Conservation (phyloP, 2,797 vertebrate species). For the Periophthalmus magnuspinnatus region DNA sequence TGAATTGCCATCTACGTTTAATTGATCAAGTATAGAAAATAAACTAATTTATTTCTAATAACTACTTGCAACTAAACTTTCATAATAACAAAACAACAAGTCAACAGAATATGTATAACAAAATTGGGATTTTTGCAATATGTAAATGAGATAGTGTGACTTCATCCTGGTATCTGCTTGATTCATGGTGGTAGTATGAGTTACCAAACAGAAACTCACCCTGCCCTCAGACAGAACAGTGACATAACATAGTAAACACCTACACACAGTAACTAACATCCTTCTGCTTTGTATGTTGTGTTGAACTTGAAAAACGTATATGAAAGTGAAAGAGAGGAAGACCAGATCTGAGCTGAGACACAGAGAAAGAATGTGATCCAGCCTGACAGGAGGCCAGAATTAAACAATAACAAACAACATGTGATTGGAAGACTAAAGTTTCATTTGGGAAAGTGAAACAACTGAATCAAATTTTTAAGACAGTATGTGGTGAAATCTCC, state of each 20-base stretch:
- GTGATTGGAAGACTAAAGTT: neutral
- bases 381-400: slow-evolving; percentile 13
- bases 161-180: slow-evolving; percentile 31
- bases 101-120: slow-evolving; percentile 7
- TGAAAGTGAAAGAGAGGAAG: slow-evolving; percentile 5
- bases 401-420: slow-evolving; percentile 13
- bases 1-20: neutral
- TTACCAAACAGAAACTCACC: slow-evolving; percentile 41
- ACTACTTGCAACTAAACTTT: too few relatives aligned
- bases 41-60: too few relatives aligned
- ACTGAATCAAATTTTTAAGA: neutral
- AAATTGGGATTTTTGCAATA: neutral
- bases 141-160: slow-evolving; percentile 17
- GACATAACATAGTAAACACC: slow-evolving; percentile 14
- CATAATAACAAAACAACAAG: neutral
- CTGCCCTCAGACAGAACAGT: neutral
- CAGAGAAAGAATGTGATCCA: slow-evolving; percentile 26
- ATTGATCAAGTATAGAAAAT: neutral
- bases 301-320: slow-evolving; percentile 34
- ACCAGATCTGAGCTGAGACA: slow-evolving; percentile 7
- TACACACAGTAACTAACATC: slow-evolving; percentile 6
- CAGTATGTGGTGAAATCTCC: neutral
- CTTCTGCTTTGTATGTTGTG: slow-evolving; percentile 16
- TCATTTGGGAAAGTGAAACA: slow-evolving; percentile 6
- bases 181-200: neutral